Evolutionary conservation across 1,140 invertebrate genomes (phyloP), one percentile per base, ranked within the genome.

Genomic region (Ostrea edulis): DNA sequence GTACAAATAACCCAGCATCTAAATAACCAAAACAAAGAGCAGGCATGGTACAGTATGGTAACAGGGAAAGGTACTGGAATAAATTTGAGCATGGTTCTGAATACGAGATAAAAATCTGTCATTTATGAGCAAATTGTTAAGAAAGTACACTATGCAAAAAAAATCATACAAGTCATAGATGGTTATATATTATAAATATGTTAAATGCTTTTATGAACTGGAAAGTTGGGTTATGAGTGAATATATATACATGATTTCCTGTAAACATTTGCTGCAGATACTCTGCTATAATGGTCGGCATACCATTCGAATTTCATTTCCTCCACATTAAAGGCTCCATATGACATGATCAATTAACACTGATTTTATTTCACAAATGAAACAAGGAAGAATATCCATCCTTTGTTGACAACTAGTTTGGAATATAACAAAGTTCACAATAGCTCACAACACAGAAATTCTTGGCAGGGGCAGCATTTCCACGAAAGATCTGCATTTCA

Each of bases 331-430:
- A 35, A 77, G 14, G 22, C 29, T 0, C 25, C 29, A 77, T 77
- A 29, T 35, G 25, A 5, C 29, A 3, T 77, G 68, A 35, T 62
- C 55, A 62, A 58, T 17, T 58, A 58, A n/a, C 55, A 62, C 55
- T 77, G 68, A 12, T 77, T 77, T 14, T 44, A 44, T 44, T 44
- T 44, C 22, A 77, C 29, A 29, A 35, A 3, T 22, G 9, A 12
- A 77, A 77, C 25, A 77, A 77, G 68, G 68, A 77, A 77, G 14
- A 77, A 77, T 44, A 35, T 29, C 9, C 35, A 29, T 77, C 29
- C 22, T 25, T 12, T 25, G 9, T 5, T 44, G 5, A 77, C 14
- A 7, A 14, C 25, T 11, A 8, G 12, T 77, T 29, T 35, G 12
- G 4, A 2, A 14, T 29, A 25, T n/a, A n/a, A 71, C 65, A 25